phyloP scores from a whole-genome alignment of 2,888 invertebrate genomes.

The Drosophila helvetica region DNA sequence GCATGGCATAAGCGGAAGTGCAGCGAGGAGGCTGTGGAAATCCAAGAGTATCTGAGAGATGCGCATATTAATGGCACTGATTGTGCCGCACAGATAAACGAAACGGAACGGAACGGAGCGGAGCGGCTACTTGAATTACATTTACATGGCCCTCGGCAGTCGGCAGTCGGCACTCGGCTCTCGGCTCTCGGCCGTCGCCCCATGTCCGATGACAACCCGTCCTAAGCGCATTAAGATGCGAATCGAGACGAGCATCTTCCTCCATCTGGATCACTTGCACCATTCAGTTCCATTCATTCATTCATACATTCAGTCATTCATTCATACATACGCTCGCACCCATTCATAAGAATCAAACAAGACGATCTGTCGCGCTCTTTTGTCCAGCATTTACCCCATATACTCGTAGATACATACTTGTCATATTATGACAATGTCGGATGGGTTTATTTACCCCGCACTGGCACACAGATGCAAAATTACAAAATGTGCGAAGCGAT shows the following conservation, averaged over 20 bases:
- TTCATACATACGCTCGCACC: conserved; percentile 37
- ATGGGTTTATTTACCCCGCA: conserved; percentile 65
- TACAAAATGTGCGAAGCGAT: conserved; percentile 51
- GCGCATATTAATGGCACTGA: conserved; percentile 70
- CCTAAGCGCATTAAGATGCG: conserved; percentile 62
- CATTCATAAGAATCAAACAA: conserved; percentile 57
- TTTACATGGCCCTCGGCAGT: conserved; percentile 31
- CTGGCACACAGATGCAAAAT: conserved; percentile 33
- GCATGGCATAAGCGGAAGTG: conserved; percentile 47
- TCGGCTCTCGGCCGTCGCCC: no score
- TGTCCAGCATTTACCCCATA: conserved; percentile 49
- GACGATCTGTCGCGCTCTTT: conserved; percentile 44
- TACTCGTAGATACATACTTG: conserved; percentile 7
- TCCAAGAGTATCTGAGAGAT: conserved; percentile 60
- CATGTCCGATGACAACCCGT: conserved; percentile 27
- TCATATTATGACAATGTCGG: conserved; percentile 44
- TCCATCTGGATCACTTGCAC: neutral
- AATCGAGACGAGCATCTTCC: conserved; percentile 30
- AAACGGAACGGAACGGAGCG: neutral
- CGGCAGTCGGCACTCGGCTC: no score
- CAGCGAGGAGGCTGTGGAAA: conserved; percentile 26
- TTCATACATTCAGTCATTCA: neutral
- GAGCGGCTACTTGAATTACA: conserved; percentile 69
- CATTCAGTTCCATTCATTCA: conserved; percentile 24
- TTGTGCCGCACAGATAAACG: conserved; percentile 60